Base-by-base conservation (phyloP, 2,888 invertebrate genomes). In the Leptinotarsa haldemani region DNA sequence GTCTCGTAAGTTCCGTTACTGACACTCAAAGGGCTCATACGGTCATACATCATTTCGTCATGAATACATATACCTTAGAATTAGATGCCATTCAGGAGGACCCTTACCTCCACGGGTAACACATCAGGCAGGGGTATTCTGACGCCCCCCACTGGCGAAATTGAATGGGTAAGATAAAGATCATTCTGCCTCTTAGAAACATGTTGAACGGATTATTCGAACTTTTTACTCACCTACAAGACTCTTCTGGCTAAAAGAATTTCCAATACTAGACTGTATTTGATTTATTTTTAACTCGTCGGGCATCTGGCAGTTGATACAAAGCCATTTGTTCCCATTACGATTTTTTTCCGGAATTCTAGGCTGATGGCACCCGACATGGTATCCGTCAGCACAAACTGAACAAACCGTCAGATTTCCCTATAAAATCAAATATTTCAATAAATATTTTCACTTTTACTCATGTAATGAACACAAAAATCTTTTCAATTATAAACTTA, bases 351-450 rank as follows among this genome's bases (percentile, higher is more conserved):
- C 90, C 4, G 88, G 87, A 76, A 94, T 89, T 61, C 90, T 90
- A 4, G 96, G 95, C 50, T 90, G 88, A 83, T 96, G 97, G 83
- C 97, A 97, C 48, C 90, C 88, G 76, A 93, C 90, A 86, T 97
- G 97, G 85, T 94, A 97, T 4, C 94, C 94, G 86, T 96, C 95
- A 63, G 94, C 94, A 86, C 97, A 97, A 48, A 92, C 91, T 80
- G 93, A 93, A 87, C 97, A 84, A 0, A 84, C 83, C n/a, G 81
- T 79, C 50, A 84, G 74, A 65, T 79, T 77, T 16, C 86, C 86
- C 86, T 86, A 68, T 56, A 83, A 80, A 58, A 64, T 71, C 20
- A 68, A 56, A 66, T 40, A 20, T 53, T 4, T 13, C 2, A 18
- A 25, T 69, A 47, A 48, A 18, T 4, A 58, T 15, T 1, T 58